phyloP scores from a whole-genome alignment of 2,113 vertebrate genomes.

The Steatornis caripensis region DNA sequence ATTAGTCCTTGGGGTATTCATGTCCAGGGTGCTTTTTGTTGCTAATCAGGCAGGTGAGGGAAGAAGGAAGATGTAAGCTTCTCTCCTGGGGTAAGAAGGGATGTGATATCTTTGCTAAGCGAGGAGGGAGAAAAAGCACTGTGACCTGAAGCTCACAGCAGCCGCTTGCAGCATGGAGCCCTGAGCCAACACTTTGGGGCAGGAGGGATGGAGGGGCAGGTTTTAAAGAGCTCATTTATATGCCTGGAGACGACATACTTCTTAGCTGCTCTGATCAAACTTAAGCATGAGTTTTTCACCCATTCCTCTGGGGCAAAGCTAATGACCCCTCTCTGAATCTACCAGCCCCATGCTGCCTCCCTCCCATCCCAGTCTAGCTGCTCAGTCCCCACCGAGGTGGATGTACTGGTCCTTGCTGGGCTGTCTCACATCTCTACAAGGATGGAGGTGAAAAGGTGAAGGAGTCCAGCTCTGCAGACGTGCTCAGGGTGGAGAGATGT shows the following conservation, averaged over 20 bases:
- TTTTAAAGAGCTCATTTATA: not conserved
- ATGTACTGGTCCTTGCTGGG: not conserved
- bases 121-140: not conserved
- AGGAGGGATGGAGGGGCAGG: not conserved
- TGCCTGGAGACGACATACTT: not conserved
- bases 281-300: not conserved
- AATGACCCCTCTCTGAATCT: not conserved
- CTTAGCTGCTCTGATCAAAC: not conserved
- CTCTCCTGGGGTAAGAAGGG: not conserved
- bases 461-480: not conserved
- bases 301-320: not conserved
- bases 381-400: accelerated
- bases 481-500: not conserved
- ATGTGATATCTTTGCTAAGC: not conserved
- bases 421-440: not conserved
- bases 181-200: not conserved
- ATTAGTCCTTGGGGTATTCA: not conserved
- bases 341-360: not conserved
- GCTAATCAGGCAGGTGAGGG: not conserved
- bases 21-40: not conserved
- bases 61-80: not conserved
- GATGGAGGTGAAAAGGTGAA: not conserved
- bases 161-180: accelerated
- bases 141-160: not conserved
- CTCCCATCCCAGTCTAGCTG: not conserved